Conservation (phyloP, 2,888 invertebrate species). For the Auanema freiburgensis region DNA sequence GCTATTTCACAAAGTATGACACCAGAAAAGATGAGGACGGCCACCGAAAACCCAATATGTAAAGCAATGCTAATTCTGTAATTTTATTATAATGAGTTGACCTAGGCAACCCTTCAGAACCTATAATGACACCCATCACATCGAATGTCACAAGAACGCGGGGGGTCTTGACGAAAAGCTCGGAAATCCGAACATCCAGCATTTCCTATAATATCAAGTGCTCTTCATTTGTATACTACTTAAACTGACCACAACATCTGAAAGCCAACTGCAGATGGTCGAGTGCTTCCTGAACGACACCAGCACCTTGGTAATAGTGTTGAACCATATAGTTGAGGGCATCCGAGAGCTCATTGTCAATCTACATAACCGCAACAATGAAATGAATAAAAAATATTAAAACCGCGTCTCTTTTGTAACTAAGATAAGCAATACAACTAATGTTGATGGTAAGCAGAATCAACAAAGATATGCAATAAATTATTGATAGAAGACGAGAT, state of each 20-base stretch:
- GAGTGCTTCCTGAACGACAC: slow-evolving; percentile 60
- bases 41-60: slow-evolving; percentile 57
- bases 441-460: slow-evolving; percentile 7
- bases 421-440: not conserved
- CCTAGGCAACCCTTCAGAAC: no score
- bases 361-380: no score
- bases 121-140: slow-evolving; percentile 63
- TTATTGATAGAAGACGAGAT: no score
- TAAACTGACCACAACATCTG: slow-evolving; percentile 54
- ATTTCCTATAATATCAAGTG: slow-evolving; percentile 50
- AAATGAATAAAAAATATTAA: not conserved
- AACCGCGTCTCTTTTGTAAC: not conserved
- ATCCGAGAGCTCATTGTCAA: slow-evolving; percentile 63
- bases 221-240: no score
- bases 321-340: slow-evolving; percentile 64
- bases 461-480: no score
- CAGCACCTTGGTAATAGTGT: slow-evolving; percentile 62
- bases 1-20: slow-evolving; percentile 49
- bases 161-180: slow-evolving; percentile 59
- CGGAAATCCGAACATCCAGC: slow-evolving; percentile 62
- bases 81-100: slow-evolving; percentile 14
- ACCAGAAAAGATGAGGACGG: slow-evolving; percentile 55
- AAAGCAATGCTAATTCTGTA: slow-evolving; percentile 57
- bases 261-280: slow-evolving; percentile 62
- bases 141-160: slow-evolving; percentile 61